Evolutionary conservation across 1,140 invertebrate species (phyloP), one percentile per base, ranked within the genome.

Genomic region (Frieseomelitta varia): DNA sequence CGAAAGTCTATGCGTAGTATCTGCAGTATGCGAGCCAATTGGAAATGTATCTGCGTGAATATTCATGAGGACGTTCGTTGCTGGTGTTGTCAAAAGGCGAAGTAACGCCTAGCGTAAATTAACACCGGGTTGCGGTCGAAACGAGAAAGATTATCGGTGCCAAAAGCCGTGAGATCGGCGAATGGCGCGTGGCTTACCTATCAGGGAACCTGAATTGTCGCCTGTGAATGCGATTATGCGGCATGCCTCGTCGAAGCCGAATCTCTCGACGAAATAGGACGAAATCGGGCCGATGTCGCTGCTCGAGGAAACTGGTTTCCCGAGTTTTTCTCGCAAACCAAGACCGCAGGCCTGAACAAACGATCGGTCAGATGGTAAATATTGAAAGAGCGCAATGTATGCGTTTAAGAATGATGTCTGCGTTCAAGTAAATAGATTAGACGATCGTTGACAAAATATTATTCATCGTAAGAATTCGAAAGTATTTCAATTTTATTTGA

Each of bases 181-280:
- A 53, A 14, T 24, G 55, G n/a, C 67, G 73, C 69, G 53, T 19
- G 17, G 88, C 81, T 93, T 95, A 97, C 97, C 97, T 79, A 97
- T 97, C 27, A 98, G 94, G 1, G 98, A 98, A 2, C 97, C 97
- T 21, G 97, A 97, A 96, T 99, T 99, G 93, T 99, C 99, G 0
- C 99, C 99, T 2, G 98, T 99, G 93, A 99, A 99, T 1, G 98
- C 97, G 10, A 98, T 95, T 11, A 99, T 96, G 92, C 96, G 95
- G 93, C 98, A 99, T 8, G 97, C 95, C 1, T 96, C 92, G 90
- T 96, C 95, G 93, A 99, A 99, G 14, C 97, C 97, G 93, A 98
- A 99, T 79, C 98, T 95, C 88, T 97, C 96, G 1, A 98, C 97
- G 94, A 97, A 98, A 95, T 98, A 99, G 0, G 95, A 85, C 2